Conservation (phyloP, 1,140 invertebrate species). For the Lordiphosa collinella region DNA sequence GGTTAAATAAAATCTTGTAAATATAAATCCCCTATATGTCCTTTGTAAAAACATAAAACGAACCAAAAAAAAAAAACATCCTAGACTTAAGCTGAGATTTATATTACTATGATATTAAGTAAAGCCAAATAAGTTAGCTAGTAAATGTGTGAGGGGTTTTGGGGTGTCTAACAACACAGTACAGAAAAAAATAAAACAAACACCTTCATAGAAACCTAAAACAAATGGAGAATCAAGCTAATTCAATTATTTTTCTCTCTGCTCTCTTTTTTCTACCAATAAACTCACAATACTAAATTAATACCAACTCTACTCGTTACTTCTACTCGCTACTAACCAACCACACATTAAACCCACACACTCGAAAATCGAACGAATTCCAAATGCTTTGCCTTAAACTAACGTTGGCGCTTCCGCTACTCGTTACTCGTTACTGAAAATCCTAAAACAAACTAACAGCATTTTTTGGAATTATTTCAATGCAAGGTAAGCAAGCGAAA, state of each 20-base stretch:
- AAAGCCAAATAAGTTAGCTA: slow-evolving; percentile 6
- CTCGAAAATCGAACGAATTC: slow-evolving; percentile 41
- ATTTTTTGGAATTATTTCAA: slow-evolving; percentile 99
- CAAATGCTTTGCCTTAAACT: slow-evolving; percentile 59
- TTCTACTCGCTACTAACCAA: slow-evolving; percentile 48
- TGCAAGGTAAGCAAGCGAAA: slow-evolving; percentile 91
- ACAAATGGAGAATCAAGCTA: slow-evolving; percentile 63
- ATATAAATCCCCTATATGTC: slow-evolving; percentile 71
- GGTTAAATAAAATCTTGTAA: slow-evolving; percentile 47
- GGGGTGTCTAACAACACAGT: slow-evolving; percentile 41
- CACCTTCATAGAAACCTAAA: slow-evolving; percentile 40
- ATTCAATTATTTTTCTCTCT: slow-evolving; percentile 79
- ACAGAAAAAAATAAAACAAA: slow-evolving; percentile 1
- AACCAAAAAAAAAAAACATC: slow-evolving; percentile 33
- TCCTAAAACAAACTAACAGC: slow-evolving; percentile 84
- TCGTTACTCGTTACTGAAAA: slow-evolving; percentile 54
- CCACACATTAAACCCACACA: slow-evolving; percentile 17
- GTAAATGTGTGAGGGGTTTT: not conserved
- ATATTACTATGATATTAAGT: slow-evolving; percentile 15
- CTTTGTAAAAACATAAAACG: slow-evolving; percentile 57
- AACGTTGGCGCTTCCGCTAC: slow-evolving; percentile 54
- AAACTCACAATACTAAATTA: slow-evolving; percentile 49
- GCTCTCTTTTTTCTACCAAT: slow-evolving; percentile 77
- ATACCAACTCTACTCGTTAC: slow-evolving; percentile 60
- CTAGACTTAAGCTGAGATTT: slow-evolving; percentile 29